Percentiles rank a stretch among this genome's conserved stretches.
Conservation (phyloP, 2,113 vertebrate species). For the Turdus rufiventris region DNA sequence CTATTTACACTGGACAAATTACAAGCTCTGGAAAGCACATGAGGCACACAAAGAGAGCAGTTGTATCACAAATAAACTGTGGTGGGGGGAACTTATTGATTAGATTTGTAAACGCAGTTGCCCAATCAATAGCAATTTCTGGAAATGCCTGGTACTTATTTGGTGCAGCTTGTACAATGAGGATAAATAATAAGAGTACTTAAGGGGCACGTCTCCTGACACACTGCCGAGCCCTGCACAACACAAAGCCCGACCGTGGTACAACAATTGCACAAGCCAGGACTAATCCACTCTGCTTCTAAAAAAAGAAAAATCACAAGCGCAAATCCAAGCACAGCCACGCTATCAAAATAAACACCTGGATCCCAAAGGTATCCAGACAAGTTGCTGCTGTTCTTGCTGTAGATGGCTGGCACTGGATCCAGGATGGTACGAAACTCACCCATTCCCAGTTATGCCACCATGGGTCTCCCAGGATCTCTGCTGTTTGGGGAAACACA, state of each 20-base stretch:
- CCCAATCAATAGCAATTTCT: conserved; percentile 80
- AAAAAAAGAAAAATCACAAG: neutral
- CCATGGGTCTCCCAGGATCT: neutral
- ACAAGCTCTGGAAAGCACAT: conserved; percentile 75
- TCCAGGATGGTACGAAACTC: neutral
- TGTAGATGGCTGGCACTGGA: neutral
- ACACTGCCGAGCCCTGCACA: conserved; percentile 29
- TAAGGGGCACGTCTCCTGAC: conserved; percentile 64
- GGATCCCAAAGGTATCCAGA: neutral
- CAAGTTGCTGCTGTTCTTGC: neutral
- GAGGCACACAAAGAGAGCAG: conserved; percentile 54
- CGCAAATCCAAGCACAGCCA: neutral
- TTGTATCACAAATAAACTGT: conserved; percentile 72
- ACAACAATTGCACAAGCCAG: neutral
- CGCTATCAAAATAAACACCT: neutral
- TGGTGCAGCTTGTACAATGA: conserved; percentile 64
- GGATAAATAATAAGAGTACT: conserved; percentile 72
- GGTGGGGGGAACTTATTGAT: conserved; percentile 71
- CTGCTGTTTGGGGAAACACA: neutral
- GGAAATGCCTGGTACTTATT: conserved; percentile 76
- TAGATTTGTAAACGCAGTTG: conserved; percentile 71
- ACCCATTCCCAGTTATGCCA: neutral
- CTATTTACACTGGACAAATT: conserved; percentile 73
- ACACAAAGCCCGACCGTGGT: neutral
- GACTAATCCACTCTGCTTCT: neutral